phyloP scores from a whole-genome alignment of 2,888 invertebrate species.

The Ophion costatus region DNA sequence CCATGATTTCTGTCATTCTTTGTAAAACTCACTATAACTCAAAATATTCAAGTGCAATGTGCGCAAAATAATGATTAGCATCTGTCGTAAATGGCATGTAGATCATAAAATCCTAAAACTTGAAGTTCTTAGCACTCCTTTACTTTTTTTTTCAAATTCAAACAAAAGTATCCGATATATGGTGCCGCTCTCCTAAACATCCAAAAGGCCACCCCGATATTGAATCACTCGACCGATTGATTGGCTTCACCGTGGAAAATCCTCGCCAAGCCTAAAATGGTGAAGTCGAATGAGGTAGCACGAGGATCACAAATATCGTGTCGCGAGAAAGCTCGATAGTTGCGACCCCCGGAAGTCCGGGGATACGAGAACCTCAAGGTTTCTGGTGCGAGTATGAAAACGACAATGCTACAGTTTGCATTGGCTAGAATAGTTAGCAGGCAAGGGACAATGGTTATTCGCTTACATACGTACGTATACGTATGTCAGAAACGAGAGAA shows the following conservation, averaged over 20 bases:
- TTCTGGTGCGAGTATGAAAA: conserved; percentile 51
- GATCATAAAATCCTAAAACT: too few species aligned
- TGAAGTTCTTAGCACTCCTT: too few species aligned
- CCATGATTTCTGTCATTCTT: too few species aligned
- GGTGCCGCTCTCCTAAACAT: too few species aligned
- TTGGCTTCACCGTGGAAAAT: background rate
- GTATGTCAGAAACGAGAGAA: conserved; percentile 28
- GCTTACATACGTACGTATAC: conserved; percentile 69
- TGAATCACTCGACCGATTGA: background rate
- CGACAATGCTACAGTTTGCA: conserved; percentile 80
- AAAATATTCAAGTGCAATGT: too few species aligned
- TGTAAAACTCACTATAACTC: too few species aligned
- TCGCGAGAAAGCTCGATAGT: conserved; percentile 25
- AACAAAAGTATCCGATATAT: too few species aligned
- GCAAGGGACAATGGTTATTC: conserved; percentile 75
- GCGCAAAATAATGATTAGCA: too few species aligned
- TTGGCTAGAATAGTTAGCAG: conserved; percentile 64
- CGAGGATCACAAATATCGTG: conserved; percentile 28
- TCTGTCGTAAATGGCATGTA: too few species aligned
- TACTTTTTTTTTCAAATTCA: too few species aligned
- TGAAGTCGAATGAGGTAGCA: background rate
- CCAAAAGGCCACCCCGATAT: too few species aligned
- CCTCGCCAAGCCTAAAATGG: background rate
- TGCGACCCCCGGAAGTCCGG: conserved; percentile 63
- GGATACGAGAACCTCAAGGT: conserved; percentile 59